Evolutionary conservation across 2,888 invertebrate genomes (phyloP).

Genomic region (Drosophila merina): DNA sequence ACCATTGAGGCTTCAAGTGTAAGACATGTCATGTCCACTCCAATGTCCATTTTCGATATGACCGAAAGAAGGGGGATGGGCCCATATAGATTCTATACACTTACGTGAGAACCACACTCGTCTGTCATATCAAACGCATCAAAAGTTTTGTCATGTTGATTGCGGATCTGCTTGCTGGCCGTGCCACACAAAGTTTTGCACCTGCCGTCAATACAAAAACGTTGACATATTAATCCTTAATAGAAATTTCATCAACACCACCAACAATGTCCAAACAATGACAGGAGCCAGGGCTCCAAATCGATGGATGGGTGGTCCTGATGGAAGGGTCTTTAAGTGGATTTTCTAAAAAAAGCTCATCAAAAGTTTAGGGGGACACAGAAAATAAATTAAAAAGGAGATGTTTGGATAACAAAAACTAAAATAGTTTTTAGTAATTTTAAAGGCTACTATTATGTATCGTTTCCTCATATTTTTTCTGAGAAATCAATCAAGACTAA

Average conservation of each 20-base stretch:
- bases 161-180: slow-evolving; percentile 33
- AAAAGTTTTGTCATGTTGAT: slow-evolving; percentile 74
- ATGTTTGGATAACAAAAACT: neutral
- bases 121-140: slow-evolving; percentile 76
- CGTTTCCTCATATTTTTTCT: neutral
- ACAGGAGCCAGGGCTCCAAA: slow-evolving; percentile 37
- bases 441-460: neutral
- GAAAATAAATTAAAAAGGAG: neutral
- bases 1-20: slow-evolving; percentile 71
- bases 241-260: slow-evolving; percentile 73
- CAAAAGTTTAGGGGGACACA: too few relatives aligned
- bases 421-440: too few relatives aligned
- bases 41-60: slow-evolving; percentile 18
- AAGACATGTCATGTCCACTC: slow-evolving; percentile 74
- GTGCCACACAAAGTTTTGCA: slow-evolving; percentile 63
- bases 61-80: neutral
- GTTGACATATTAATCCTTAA: slow-evolving; percentile 78
- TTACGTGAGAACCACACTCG: slow-evolving; percentile 51
- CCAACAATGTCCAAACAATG: slow-evolving; percentile 45
- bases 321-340: slow-evolving; percentile 4
- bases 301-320: slow-evolving; percentile 18
- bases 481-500: neutral
- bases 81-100: neutral
- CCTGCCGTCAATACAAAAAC: slow-evolving; percentile 64
- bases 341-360: neutral